Base-by-base conservation (phyloP, 2,113 vertebrate species). In the Taurulus bubalis region DNA sequence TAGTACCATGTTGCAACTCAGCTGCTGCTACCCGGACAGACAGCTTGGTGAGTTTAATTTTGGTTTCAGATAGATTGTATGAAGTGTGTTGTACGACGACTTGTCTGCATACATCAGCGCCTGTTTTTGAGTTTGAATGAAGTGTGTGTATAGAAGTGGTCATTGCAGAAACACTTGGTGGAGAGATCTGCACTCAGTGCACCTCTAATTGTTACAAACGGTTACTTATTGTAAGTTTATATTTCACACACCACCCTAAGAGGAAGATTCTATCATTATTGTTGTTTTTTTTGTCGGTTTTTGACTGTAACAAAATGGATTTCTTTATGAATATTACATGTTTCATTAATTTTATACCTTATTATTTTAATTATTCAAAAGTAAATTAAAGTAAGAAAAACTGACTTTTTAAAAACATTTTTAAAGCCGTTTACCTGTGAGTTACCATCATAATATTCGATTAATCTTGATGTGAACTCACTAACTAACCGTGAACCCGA, bases 401-500 rank as follows among this genome's bases (percentile, higher is more conserved):
- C 24, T 20, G 20, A 36, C 65, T 58, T 55, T 16, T 5, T 22
- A 16, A 22, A 47, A 51, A 45, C 8, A 62, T 22, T 63, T 12
- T 80, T 24, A 32, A 86, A 67, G 53, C 22, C 20, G 5, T 68
- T 18, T 26, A 64, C 22, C 40, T 67, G 30, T 56, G 45, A 77
- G 24, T 66, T 62, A 36, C 28, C 24, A 36, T 85, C 55, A 60
- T 30, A 11, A 10, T 79, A 55, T 77, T 59, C 74, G 72, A 85
- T 87, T 80, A 71, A 72, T 90, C 71, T 32, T 34, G 40, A 53
- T 64, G 71, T 82, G 73, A 77, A 79, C 72, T 55, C 77, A 72
- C 40, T 65, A 75, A 75, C 60, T 82, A n/a, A 47, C 45, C 77
- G 65, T 77, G 58, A 90, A 82, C 77, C 36, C 1, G 36, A 69